These are phyloP conservation scores for Falcunculus frontatus DNA, from an alignment of 2,113 vertebrate species.

Conservation along the genomic window DNA sequence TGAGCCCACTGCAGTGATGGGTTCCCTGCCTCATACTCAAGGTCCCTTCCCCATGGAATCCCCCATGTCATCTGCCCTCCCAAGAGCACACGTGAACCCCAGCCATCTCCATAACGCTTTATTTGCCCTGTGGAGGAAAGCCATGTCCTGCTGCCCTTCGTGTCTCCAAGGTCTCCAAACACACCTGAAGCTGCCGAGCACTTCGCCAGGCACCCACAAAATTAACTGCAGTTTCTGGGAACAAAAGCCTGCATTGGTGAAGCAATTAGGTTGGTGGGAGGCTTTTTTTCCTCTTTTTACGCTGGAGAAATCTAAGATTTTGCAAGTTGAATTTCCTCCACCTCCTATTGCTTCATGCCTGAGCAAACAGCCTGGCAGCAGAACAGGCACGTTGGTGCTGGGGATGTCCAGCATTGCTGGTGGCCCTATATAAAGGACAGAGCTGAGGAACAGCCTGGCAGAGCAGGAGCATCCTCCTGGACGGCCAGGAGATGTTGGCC, in stretches of 20 bases:
- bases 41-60: rapidly evolving
- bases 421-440: neutral
- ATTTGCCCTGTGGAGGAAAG: neutral
- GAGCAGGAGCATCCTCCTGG: neutral
- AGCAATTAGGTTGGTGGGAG: rapidly evolving
- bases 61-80: neutral
- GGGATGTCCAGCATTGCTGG: neutral
- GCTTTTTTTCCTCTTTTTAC: neutral
- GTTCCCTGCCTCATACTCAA: neutral
- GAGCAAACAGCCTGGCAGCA: neutral
- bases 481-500: neutral
- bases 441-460: rapidly evolving
- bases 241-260: neutral
- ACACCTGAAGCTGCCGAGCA: neutral
- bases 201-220: neutral
- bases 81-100: neutral
- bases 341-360: slow-evolving; percentile 17
- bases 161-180: neutral
- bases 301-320: neutral
- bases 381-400: neutral
- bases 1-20: neutral
- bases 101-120: rapidly evolving
- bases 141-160: rapidly evolving
- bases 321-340: neutral
- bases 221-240: neutral